Conservation (phyloP, 2,113 vertebrate genomes). For the Rhineura floridana region DNA sequence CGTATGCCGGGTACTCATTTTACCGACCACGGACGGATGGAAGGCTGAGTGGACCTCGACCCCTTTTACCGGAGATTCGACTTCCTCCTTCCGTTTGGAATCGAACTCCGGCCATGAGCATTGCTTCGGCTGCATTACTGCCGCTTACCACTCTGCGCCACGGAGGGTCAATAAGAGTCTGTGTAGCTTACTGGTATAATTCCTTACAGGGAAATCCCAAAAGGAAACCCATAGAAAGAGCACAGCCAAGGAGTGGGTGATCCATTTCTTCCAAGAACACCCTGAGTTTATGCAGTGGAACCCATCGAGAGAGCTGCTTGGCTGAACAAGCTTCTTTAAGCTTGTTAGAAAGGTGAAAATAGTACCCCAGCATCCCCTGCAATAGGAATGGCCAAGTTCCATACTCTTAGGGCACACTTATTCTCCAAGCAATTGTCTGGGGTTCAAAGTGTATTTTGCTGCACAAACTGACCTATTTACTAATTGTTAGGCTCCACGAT, state of each 20-base stretch:
- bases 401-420: background rate
- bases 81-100: no score
- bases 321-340: background rate
- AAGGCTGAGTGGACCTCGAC: no score
- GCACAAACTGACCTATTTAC: background rate
- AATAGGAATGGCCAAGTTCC: background rate
- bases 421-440: background rate
- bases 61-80: no score
- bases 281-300: background rate
- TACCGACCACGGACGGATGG: no score
- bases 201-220: background rate
- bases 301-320: background rate
- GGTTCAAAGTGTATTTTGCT: background rate
- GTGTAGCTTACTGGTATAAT: no score
- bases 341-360: background rate
- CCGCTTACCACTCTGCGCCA: no score
- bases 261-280: background rate
- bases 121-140: no score
- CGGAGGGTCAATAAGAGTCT: background rate
- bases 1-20: no score
- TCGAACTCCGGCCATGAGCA: no score
- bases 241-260: background rate
- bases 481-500: no score
- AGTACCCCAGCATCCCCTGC: background rate
- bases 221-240: background rate